Evolutionary conservation across 2,113 vertebrate species (phyloP).

Genomic region (Prunella fulvescens): DNA sequence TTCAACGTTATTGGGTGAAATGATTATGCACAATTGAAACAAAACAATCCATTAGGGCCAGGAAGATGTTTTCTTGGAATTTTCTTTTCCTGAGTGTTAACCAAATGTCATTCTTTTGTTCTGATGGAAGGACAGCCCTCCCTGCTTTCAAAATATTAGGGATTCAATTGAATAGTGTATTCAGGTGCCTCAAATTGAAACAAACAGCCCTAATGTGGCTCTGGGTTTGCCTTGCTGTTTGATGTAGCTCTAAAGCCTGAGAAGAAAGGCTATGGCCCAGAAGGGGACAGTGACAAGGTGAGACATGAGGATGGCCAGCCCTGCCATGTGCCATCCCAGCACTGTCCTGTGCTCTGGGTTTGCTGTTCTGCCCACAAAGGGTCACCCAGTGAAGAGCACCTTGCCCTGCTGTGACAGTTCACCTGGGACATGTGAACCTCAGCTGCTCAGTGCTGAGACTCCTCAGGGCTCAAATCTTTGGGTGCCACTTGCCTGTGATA

Average conservation of each 20-base stretch:
- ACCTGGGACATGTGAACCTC: background rate
- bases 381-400: background rate
- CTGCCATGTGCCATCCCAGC: background rate
- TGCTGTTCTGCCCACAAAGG: background rate
- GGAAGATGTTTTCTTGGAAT: background rate
- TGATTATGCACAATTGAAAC: background rate
- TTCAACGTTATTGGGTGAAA: background rate
- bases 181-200: background rate
- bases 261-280: background rate
- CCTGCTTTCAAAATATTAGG: background rate
- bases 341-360: rapidly evolving
- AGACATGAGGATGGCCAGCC: background rate
- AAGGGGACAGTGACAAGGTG: background rate
- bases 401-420: too few relatives aligned
- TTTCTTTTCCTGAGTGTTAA: background rate
- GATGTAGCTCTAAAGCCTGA: background rate
- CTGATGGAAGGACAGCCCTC: background rate
- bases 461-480: background rate
- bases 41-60: background rate
- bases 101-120: background rate
- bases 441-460: rapidly evolving
- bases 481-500: rapidly evolving
- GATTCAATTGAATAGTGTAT: background rate
- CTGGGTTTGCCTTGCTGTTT: background rate
- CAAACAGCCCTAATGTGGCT: background rate